These are phyloP conservation scores for Sylvicapra grimmia DNA, from an alignment of 2,113 vertebrate species.

Conservation along the genomic window DNA sequence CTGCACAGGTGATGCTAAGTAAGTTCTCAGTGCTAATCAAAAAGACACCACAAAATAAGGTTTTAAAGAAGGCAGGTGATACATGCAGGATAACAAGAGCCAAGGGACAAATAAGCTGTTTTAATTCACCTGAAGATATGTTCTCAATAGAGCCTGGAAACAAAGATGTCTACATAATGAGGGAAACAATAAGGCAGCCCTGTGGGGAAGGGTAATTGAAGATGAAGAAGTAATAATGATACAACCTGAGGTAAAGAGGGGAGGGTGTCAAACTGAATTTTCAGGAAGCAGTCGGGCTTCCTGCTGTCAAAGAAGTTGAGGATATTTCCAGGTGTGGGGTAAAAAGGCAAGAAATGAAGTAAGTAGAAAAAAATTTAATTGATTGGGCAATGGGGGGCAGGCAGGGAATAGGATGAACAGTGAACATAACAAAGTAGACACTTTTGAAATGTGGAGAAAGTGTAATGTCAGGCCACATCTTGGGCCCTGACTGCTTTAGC, in stretches of 20 bases:
- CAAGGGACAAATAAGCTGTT: background rate
- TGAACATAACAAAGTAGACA: background rate
- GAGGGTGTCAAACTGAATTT: background rate
- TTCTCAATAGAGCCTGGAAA: conserved; percentile 19
- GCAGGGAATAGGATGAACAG: background rate
- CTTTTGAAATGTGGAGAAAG: background rate
- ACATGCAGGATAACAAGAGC: conserved; percentile 13
- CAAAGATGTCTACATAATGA: conserved; percentile 17
- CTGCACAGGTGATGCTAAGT: background rate
- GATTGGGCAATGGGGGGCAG: background rate
- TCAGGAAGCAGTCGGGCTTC: background rate
- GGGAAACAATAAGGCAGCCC: conserved; percentile 12
- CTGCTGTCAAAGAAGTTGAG: background rate
- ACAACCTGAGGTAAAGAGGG: background rate
- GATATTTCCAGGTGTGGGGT: background rate
- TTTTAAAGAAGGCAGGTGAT: conserved; percentile 26
- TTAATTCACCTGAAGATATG: conserved; percentile 26
- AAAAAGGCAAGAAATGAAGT: conserved; percentile 12
- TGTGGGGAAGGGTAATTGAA: background rate
- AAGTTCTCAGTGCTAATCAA: conserved; percentile 25
- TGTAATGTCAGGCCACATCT: background rate
- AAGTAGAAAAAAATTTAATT: background rate
- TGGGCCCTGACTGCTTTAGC: background rate
- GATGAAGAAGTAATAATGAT: background rate
- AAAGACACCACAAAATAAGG: background rate